A percentile compares a stretch with the other conserved stretches of the same genome.
Conservation (phyloP, 1,140 invertebrate genomes). For the Ruditapes philippinarum region DNA sequence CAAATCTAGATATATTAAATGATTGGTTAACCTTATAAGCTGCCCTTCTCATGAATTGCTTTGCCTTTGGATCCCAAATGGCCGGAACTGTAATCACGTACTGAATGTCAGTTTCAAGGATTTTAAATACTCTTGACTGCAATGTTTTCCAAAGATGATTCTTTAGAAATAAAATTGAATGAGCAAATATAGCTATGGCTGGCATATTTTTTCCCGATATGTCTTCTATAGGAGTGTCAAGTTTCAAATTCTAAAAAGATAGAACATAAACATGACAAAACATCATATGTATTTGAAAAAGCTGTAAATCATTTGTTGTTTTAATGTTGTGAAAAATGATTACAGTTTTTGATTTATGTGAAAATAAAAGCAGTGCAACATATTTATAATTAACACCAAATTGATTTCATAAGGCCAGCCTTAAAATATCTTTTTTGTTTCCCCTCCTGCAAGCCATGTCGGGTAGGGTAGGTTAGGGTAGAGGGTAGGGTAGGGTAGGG, state of each 20-base stretch:
- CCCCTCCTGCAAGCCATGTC: too few relatives aligned
- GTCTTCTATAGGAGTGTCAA: slow-evolving; percentile 19
- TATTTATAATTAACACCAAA: too few relatives aligned
- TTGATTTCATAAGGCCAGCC: too few relatives aligned
- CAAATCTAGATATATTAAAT: too few relatives aligned
- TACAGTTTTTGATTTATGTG: not conserved
- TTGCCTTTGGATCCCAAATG: slow-evolving; percentile 17
- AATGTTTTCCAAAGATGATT: slow-evolving; percentile 40
- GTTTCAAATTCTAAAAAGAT: not conserved
- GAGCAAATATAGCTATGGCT: slow-evolving; percentile 40
- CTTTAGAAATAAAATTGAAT: slow-evolving; percentile 40
- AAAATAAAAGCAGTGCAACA: too few relatives aligned
- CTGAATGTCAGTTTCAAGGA: slow-evolving; percentile 45
- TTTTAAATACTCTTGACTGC: not conserved
- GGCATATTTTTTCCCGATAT: slow-evolving; percentile 19
- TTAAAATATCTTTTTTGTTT: too few relatives aligned
- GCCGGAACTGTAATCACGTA: slow-evolving; percentile 62
- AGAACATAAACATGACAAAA: not conserved
- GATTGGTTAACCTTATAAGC: slow-evolving; percentile 21
- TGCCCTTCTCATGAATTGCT: slow-evolving; percentile 38
- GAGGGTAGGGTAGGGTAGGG: too few relatives aligned
- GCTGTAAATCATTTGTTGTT: too few relatives aligned
- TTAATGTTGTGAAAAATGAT: not conserved
- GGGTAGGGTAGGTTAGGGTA: slow-evolving; percentile 18
- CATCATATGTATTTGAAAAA: too few relatives aligned